Evolutionary conservation across 2,797 vertebrate species (phyloP).

Genomic region (Cyprinodon diabolis): DNA sequence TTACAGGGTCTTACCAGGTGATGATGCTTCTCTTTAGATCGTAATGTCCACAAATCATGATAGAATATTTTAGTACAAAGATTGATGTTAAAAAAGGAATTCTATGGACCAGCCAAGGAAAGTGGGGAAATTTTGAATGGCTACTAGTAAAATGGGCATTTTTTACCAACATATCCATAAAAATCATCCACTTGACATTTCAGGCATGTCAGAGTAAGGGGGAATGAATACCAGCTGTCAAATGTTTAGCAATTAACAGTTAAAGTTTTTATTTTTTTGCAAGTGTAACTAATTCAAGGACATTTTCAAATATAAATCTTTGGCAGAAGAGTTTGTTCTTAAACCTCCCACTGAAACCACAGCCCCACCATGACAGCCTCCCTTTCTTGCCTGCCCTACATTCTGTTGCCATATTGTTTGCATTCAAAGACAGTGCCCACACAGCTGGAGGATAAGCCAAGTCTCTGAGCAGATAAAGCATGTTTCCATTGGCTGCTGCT

Average conservation of each 20-base stretch:
- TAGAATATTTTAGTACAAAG: too few species aligned
- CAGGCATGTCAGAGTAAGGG: too few species aligned
- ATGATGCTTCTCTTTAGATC: too few species aligned
- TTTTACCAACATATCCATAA: too few species aligned
- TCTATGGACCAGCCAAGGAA: too few species aligned
- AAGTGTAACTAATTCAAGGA: conserved; percentile 28
- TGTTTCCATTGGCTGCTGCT: conserved; percentile 49
- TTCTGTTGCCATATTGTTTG: conserved; percentile 74
- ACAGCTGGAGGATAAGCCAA: conserved; percentile 76
- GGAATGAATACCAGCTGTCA: too few species aligned
- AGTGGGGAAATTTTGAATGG: too few species aligned
- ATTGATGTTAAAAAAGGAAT: too few species aligned
- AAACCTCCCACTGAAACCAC: conserved; percentile 10
- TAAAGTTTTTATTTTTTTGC: conserved; percentile 20
- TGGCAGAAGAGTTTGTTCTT: conserved; percentile 35
- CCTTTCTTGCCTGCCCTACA: conserved; percentile 67
- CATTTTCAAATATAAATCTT: conserved; percentile 50
- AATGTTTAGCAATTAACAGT: neutral
- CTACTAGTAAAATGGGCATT: too few species aligned
- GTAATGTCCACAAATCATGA: too few species aligned
- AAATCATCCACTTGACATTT: too few species aligned
- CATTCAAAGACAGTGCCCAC: conserved; percentile 74
- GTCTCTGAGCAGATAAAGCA: conserved; percentile 72
- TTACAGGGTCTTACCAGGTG: too few species aligned
- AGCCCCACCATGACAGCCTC: conserved; percentile 45